A percentile compares a stretch with the other conserved stretches of the same genome.
These are phyloP conservation scores for Aegotheles bennettii DNA, from an alignment of 2,113 vertebrate genomes.

Conservation along the genomic window DNA sequence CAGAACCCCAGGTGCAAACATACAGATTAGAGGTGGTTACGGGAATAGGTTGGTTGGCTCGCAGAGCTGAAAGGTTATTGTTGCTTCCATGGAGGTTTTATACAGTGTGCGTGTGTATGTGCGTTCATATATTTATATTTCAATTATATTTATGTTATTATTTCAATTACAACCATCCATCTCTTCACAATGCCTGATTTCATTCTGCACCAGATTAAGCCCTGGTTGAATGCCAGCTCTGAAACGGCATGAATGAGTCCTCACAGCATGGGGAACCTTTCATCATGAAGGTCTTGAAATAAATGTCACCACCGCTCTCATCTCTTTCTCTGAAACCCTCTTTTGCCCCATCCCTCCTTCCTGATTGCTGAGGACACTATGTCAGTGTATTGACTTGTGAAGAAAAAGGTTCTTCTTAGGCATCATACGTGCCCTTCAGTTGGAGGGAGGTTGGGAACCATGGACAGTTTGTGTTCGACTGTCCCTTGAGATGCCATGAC, in stretches of 20 bases:
- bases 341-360: slow-evolving; percentile 42
- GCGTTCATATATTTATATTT: slow-evolving; percentile 56
- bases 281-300: slow-evolving; percentile 60
- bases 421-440: neutral
- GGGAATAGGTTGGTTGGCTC: slow-evolving; percentile 48
- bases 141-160: slow-evolving; percentile 70
- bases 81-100: slow-evolving; percentile 18
- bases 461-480: neutral
- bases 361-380: slow-evolving; percentile 39
- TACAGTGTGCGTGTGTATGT: slow-evolving; percentile 32
- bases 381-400: slow-evolving; percentile 10
- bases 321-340: slow-evolving; percentile 48
- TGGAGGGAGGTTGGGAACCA: neutral
- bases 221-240: slow-evolving; percentile 47
- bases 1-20: slow-evolving; percentile 62
- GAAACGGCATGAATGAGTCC: slow-evolving; percentile 57
- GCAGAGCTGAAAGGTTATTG: slow-evolving; percentile 60
- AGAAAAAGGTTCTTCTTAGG: slow-evolving; percentile 50
- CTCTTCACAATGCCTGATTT: slow-evolving; percentile 58
- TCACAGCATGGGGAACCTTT: slow-evolving; percentile 43
- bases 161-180: slow-evolving; percentile 64
- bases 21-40: slow-evolving; percentile 38
- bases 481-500: slow-evolving; percentile 7
- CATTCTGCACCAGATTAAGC: neutral
- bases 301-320: slow-evolving; percentile 52